Conservation (phyloP, 2,888 invertebrate species). For the Amorpha juglandis region DNA sequence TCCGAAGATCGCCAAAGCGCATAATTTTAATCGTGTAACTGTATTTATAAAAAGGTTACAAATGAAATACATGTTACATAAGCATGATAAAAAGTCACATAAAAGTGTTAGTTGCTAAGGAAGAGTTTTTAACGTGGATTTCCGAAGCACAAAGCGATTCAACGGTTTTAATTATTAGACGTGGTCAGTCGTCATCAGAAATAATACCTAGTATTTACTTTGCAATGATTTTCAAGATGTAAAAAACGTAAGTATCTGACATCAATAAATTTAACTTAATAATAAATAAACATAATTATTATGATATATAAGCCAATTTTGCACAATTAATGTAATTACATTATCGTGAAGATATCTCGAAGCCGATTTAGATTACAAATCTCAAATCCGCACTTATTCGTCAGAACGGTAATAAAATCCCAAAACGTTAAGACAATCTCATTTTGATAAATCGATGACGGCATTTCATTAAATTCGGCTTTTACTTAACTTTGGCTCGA, state of each 20-base stretch:
- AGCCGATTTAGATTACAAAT: neutral
- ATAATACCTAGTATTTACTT: too few relatives aligned
- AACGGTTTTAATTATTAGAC: too few relatives aligned
- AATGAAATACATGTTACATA: too few relatives aligned
- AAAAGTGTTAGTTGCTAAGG: too few relatives aligned
- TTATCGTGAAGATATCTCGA: neutral
- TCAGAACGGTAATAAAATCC: neutral
- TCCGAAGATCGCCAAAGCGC: too few relatives aligned
- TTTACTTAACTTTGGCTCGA: constrained; percentile 6
- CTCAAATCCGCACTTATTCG: neutral
- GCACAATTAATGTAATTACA: constrained; percentile 13
- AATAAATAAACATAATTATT: neutral
- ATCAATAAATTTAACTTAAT: neutral
- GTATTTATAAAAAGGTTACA: too few relatives aligned
- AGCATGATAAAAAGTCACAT: too few relatives aligned
- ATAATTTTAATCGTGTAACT: too few relatives aligned
- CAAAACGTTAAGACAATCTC: neutral
- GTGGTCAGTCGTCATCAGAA: too few relatives aligned
- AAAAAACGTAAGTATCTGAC: too few relatives aligned
- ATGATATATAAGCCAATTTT: neutral
- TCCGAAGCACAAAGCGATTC: too few relatives aligned
- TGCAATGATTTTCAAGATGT: too few relatives aligned
- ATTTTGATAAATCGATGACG: neutral
- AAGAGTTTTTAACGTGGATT: neutral
- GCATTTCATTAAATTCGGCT: neutral